Base-by-base conservation (phyloP, 2,113 vertebrate genomes). In the Ginglymostoma cirratum region DNA sequence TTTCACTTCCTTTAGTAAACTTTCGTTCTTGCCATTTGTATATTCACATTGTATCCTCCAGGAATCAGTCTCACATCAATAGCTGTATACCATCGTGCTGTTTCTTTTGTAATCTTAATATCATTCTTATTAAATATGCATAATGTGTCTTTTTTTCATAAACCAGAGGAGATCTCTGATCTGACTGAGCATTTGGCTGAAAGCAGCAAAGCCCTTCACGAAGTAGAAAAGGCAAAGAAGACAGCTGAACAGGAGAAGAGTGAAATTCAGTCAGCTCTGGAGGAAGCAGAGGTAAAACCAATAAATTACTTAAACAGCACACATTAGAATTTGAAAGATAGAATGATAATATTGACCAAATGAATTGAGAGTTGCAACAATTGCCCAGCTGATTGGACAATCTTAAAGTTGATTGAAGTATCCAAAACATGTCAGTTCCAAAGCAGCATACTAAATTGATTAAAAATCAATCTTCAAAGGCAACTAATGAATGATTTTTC, bases 151-250 rank as follows among this genome's bases (percentile, higher is more conserved):
- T 67, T 66, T 55, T 67, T 67, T 10, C 19, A 52, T 96, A 2
- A 95, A 93, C 17, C 14, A 97, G 97, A 97, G 97, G 97, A 97
- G 96, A 96, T 97, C 55, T 90, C 96, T 15, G 97, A 97, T 89
- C 95, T 97, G 95, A 97, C 97, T 0, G 97, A 97, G 30, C 97
- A 97, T 86, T 96, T 97, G 0, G 97, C 96, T 5, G 97, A 97
- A 85, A 96, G 83, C 2, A 96, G 97, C 69, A 97, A 97, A 96
- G 96, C 67, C 7, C 96, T 97, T 34, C 97, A 97, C 0, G 97
- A 97, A 72, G 78, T 97, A 30, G 97, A 97, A 96, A 97, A 97
- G 95, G 96, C 96, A 95, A 97, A 96, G 96, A 97, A 97, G 96
- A 96, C 96, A 61, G 96, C 96, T 34, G 97, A 97, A 95, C 96